phyloP scores from a whole-genome alignment of 23 tunicate species.

The Halocynthia roretzi region DNA sequence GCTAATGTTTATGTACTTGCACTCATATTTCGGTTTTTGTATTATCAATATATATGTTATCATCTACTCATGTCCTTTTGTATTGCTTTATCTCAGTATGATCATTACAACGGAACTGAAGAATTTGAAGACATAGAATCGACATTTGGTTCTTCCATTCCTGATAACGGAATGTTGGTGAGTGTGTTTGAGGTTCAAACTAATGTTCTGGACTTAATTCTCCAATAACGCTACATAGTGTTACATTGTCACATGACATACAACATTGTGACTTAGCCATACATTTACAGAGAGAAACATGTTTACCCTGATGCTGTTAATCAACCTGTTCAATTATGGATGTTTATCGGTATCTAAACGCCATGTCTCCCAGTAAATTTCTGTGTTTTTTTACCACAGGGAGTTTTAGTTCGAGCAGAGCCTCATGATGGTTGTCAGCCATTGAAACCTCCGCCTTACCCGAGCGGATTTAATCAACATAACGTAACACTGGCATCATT shows the following conservation, averaged over 20 bases:
- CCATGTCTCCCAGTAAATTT: too few species aligned
- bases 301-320: too few species aligned
- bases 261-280: background rate
- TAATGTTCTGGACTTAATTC: background rate
- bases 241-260: background rate
- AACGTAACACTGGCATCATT: constrained; percentile 30
- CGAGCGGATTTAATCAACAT: background rate
- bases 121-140: constrained; percentile 46
- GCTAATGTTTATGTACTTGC: too few species aligned
- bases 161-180: constrained; percentile 23
- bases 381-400: constrained; percentile 2
- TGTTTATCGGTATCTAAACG: too few species aligned
- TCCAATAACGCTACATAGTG: background rate
- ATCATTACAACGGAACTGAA: constrained; percentile 15
- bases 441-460: constrained; percentile 22
- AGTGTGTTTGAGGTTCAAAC: background rate
- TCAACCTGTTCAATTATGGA: too few species aligned
- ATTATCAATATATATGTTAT: too few species aligned
- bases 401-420: constrained; percentile 32
- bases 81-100: too few species aligned
- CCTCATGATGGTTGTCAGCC: constrained; percentile 48
- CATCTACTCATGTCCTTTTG: too few species aligned
- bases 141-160: constrained; percentile 55
- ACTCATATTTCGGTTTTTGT: too few species aligned
- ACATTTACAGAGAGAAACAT: background rate